These are phyloP conservation scores for Aricia agestis DNA, from an alignment of 1,140 invertebrate genomes.

Conservation along the genomic window DNA sequence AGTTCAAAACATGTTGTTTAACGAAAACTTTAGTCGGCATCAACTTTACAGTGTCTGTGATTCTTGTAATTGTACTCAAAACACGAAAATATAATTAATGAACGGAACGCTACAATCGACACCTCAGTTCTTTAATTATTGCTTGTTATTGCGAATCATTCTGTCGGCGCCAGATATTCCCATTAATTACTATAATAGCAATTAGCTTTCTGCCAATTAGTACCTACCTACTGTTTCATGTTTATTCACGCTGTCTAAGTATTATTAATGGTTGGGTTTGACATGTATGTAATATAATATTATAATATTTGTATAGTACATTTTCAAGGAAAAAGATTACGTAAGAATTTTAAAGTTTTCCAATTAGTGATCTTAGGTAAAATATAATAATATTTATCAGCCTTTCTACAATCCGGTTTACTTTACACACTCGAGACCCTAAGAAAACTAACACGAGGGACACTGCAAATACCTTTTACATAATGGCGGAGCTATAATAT, in stretches of 20 bases:
- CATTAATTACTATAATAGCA: conserved; percentile 25
- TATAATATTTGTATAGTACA: too few relatives aligned
- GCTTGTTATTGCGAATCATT: conserved; percentile 19
- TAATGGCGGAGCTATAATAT: too few relatives aligned
- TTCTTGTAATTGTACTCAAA: neutral
- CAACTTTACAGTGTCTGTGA: neutral
- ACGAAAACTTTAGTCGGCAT: neutral
- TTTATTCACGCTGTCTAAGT: neutral
- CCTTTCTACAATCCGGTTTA: too few relatives aligned
- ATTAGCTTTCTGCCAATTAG: conserved; percentile 16
- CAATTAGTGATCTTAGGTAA: too few relatives aligned
- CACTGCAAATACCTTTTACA: too few relatives aligned
- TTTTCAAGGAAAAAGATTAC: too few relatives aligned
- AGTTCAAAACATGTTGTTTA: too few relatives aligned
- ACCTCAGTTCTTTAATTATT: conserved; percentile 7
- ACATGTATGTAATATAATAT: too few relatives aligned
- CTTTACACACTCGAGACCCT: too few relatives aligned
- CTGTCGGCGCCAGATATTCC: conserved; percentile 25
- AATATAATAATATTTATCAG: too few relatives aligned
- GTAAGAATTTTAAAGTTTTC: too few relatives aligned
- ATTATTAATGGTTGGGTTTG: neutral
- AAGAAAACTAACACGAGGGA: too few relatives aligned
- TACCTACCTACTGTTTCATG: neutral
- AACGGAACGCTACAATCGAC: conserved; percentile 9
- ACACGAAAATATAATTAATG: conserved; percentile 13